Conservation (phyloP, 2,888 invertebrate genomes). For the Latrodectus hesperus region DNA sequence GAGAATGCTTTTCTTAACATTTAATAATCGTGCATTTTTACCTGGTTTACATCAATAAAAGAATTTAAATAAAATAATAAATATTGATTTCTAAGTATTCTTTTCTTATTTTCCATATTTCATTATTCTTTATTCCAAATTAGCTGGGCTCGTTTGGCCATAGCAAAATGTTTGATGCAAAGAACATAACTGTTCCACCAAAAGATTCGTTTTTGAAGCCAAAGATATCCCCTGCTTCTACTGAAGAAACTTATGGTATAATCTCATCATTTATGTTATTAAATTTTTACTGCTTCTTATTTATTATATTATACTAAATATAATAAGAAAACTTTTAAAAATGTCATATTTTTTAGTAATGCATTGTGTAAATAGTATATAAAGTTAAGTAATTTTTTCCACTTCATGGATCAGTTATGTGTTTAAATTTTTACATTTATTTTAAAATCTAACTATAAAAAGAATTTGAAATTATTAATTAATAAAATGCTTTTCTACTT, state of each 20-base stretch:
- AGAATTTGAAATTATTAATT: too few species aligned
- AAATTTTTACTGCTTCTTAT: neutral
- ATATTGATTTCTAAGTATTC: neutral
- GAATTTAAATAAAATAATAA: too few species aligned
- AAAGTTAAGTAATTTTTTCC: neutral
- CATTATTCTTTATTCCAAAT: constrained; percentile 3
- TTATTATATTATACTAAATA: neutral
- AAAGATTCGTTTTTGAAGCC: constrained; percentile 52
- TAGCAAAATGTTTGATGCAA: constrained; percentile 57
- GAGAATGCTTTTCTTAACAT: too few species aligned
- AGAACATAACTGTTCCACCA: constrained; percentile 15
- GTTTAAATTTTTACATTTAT: too few species aligned
- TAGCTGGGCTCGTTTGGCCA: constrained; percentile 67
- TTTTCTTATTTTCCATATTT: neutral
- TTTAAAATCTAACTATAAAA: too few species aligned
- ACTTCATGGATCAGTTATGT: too few species aligned
- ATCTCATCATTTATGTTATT: too few species aligned
- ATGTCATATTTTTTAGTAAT: too few species aligned
- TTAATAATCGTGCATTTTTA: too few species aligned
- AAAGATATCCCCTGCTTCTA: constrained; percentile 26
- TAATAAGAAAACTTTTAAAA: too few species aligned
- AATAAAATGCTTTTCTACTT: too few species aligned
- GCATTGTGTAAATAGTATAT: neutral
- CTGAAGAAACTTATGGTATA: constrained; percentile 46
- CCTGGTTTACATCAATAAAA: too few species aligned